Evolutionary conservation across 53 echinoderm and acorn worm genomes (phyloP).

Genomic region (Crossaster papposus): DNA sequence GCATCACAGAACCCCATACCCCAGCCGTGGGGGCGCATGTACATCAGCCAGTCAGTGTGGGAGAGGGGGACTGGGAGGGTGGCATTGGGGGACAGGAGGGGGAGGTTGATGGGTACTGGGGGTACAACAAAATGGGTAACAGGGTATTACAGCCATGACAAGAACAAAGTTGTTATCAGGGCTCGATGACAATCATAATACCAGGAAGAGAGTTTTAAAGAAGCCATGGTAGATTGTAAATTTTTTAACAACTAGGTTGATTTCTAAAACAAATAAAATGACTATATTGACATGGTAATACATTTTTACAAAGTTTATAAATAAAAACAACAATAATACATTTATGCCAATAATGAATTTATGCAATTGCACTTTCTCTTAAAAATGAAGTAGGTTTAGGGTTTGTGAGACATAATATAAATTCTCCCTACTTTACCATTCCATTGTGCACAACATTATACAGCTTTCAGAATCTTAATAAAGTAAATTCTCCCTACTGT

Average conservation of each 20-base stretch:
- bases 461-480: neutral
- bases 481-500: constrained; percentile 55
- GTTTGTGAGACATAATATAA: neutral
- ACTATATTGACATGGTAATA: no score
- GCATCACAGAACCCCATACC: constrained; percentile 74
- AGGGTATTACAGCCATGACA: neutral
- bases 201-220: no score
- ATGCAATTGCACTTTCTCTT: no score
- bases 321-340: no score
- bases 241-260: no score
- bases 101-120: constrained; percentile 70
- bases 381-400: neutral
- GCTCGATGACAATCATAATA: neutral
- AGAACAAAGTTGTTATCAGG: neutral
- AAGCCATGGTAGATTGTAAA: neutral
- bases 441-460: neutral
- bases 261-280: no score
- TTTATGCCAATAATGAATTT: no score
- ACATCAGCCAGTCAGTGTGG: constrained; percentile 81
- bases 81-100: constrained; percentile 72
- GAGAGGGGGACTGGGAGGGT: constrained; percentile 78
- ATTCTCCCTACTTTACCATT: constrained; percentile 7
- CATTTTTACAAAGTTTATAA: no score
- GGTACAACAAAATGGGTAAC: neutral
- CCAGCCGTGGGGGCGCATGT: constrained; percentile 84